These are phyloP conservation scores for Hippocampus mohnikei DNA, from an alignment of 2,113 vertebrate species.

Conservation along the genomic window DNA sequence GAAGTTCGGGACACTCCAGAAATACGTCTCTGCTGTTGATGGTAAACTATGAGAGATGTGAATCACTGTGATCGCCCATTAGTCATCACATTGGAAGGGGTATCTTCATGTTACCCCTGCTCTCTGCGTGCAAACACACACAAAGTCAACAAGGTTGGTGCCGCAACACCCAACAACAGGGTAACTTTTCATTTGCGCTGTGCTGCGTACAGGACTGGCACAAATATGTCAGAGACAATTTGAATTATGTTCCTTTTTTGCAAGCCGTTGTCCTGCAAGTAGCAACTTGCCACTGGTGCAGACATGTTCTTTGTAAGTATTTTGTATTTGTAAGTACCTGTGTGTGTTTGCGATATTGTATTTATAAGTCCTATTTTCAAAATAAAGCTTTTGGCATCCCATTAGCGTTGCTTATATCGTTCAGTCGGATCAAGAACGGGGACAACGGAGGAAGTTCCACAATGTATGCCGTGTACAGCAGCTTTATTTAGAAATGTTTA, in stretches of 20 bases:
- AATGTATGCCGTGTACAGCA: slow-evolving; percentile 47
- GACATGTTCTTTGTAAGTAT: slow-evolving; percentile 8
- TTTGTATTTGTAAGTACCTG: slow-evolving; percentile 31
- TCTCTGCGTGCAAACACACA: neutral
- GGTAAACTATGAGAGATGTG: neutral
- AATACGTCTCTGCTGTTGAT: neutral
- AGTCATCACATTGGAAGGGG: neutral
- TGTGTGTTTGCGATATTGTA: slow-evolving; percentile 60
- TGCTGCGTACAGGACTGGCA: neutral
- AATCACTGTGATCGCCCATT: neutral
- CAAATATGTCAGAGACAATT: neutral
- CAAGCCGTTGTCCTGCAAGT: slow-evolving; percentile 19
- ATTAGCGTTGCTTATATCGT: slow-evolving; percentile 9
- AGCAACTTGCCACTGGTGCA: slow-evolving; percentile 44
- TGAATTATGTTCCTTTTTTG: neutral
- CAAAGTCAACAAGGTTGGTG: neutral
- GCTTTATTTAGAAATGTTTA: slow-evolving; percentile 78
- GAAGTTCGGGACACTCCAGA: neutral
- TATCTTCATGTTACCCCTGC: neutral
- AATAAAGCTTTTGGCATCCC: slow-evolving; percentile 67
- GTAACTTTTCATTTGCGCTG: neutral
- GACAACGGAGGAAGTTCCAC: too few species aligned
- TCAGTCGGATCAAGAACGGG: neutral
- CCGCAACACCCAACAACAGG: neutral
- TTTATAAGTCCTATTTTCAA: slow-evolving; percentile 70